A percentile compares a stretch with the other conserved stretches of the same genome.
phyloP scores from a whole-genome alignment of 2,797 vertebrate species.

The Heteromormyrus szaboi region DNA sequence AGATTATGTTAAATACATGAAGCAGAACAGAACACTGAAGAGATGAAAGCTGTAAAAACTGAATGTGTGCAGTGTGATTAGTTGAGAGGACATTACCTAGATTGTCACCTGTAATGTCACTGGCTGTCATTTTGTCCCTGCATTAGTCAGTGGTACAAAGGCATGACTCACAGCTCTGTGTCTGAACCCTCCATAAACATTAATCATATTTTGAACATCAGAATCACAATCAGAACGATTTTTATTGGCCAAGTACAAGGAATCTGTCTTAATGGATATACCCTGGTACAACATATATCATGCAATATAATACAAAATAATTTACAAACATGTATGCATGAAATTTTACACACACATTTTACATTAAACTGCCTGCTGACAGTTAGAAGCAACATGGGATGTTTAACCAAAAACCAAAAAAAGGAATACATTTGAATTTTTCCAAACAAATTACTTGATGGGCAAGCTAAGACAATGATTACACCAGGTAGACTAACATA shows the following conservation, averaged over 20 bases:
- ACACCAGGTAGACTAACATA: neutral
- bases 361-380: neutral
- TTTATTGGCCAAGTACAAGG: neutral
- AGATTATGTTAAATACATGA: neutral
- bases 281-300: neutral
- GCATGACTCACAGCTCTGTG: neutral
- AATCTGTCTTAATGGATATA: neutral
- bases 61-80: neutral
- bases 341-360: neutral
- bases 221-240: neutral
- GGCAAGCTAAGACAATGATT: neutral
- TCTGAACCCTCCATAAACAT: neutral
- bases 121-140: neutral
- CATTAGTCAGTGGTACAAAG: neutral
- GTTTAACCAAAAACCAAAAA: neutral
- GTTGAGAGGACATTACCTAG: neutral
- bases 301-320: neutral
- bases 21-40: neutral
- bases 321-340: neutral
- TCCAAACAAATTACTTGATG: neutral
- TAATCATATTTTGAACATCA: neutral
- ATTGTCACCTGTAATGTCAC: neutral
- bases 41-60: neutral
- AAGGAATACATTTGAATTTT: neutral
- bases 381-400: neutral